Evolutionary conservation across 1,140 invertebrate genomes (phyloP).

Genomic region (Leptopilina clavipes): DNA sequence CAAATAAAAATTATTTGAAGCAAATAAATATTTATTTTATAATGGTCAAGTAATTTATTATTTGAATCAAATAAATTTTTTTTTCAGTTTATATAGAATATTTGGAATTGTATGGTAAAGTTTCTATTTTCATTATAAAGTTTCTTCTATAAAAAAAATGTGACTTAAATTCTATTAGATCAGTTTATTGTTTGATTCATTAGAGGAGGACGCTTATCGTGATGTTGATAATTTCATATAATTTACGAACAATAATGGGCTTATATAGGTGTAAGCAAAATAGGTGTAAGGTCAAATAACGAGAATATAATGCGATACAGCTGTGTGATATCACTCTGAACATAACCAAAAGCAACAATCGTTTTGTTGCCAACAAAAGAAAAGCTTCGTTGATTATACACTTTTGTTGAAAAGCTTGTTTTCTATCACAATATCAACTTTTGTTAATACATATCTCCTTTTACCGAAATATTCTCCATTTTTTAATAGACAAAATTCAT

Average conservation of each 20-base stretch:
- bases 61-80: too few relatives aligned
- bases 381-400: conserved; percentile 4
- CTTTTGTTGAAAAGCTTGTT: conserved; percentile 14
- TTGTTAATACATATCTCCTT: too few relatives aligned
- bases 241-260: neutral
- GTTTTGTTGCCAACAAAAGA: neutral
- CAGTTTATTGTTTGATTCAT: neutral
- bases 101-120: neutral
- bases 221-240: conserved; percentile 24
- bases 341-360: conserved; percentile 17
- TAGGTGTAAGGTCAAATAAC: neutral
- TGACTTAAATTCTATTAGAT: neutral
- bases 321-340: conserved; percentile 9
- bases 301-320: conserved; percentile 46
- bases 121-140: neutral
- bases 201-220: neutral
- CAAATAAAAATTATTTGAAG: too few relatives aligned
- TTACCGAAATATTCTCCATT: too few relatives aligned
- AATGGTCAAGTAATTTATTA: too few relatives aligned
- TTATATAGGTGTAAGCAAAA: too few relatives aligned
- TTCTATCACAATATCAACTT: neutral
- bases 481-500: too few relatives aligned
- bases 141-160: neutral
- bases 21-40: too few relatives aligned
- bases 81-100: too few relatives aligned